phyloP scores from a whole-genome alignment of 2,797 vertebrate species.

The Rhinella marina region DNA sequence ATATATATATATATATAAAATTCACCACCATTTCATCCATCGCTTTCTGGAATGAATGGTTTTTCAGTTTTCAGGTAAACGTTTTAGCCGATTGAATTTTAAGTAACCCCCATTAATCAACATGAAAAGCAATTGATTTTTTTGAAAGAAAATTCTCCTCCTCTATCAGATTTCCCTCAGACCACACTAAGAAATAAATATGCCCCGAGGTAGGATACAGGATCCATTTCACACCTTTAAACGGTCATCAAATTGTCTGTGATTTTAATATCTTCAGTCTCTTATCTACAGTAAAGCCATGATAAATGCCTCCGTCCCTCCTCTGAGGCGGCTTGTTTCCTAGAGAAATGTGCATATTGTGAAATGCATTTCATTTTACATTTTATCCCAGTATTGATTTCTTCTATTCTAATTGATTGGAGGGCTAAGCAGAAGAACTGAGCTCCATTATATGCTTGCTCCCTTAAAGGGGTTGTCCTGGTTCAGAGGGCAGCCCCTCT shows the following conservation, averaged over 20 bases:
- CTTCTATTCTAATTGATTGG: constrained; percentile 32
- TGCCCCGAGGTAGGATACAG: neutral
- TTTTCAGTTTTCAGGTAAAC: neutral
- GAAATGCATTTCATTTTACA: constrained; percentile 32
- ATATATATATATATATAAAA: neutral
- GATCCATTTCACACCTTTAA: neutral
- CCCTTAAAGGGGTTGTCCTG: neutral
- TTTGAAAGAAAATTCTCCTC: constrained; percentile 11
- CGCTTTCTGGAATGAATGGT: neutral
- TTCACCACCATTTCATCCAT: neutral
- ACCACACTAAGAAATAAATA: constrained; percentile 11
- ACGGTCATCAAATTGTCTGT: neutral
- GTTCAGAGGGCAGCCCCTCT: too few species aligned
- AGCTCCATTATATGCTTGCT: constrained; percentile 11
- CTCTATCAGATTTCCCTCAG: neutral
- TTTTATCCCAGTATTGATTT: constrained; percentile 53
- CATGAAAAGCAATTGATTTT: constrained; percentile 29
- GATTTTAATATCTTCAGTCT: neutral
- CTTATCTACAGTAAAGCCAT: neutral
- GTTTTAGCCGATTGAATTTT: neutral
- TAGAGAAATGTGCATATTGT: neutral
- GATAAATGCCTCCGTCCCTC: neutral
- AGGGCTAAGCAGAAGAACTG: constrained; percentile 8
- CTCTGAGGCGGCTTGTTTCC: neutral
- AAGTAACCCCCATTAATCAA: constrained; percentile 13